These are phyloP conservation scores for Thinocorus orbignyianus DNA, from an alignment of 2,113 vertebrate genomes.

Conservation along the genomic window DNA sequence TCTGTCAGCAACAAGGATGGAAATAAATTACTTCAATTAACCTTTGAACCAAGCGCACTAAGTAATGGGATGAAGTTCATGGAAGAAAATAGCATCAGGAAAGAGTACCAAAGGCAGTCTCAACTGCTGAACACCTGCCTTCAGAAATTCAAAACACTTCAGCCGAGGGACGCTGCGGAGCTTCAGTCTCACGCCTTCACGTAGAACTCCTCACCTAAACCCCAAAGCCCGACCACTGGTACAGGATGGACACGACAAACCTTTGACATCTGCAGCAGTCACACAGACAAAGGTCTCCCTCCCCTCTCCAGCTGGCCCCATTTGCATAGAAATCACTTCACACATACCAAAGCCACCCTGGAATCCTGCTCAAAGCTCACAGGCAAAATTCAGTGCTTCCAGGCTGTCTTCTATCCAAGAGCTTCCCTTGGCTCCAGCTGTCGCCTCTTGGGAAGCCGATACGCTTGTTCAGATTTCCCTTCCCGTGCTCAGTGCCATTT, in stretches of 20 bases:
- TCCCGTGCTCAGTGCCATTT: neutral
- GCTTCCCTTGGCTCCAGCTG: rapidly evolving
- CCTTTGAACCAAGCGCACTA: neutral
- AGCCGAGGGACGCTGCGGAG: neutral
- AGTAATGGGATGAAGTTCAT: neutral
- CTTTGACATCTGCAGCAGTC: neutral
- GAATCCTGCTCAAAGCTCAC: neutral
- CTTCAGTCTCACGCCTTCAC: rapidly evolving
- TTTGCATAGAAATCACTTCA: neutral
- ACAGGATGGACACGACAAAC: neutral
- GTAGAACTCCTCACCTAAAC: neutral
- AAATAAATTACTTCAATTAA: neutral
- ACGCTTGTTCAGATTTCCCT: neutral
- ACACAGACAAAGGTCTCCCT: neutral
- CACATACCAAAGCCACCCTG: neutral
- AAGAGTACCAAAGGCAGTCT: neutral
- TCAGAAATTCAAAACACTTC: neutral
- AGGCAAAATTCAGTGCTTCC: neutral
- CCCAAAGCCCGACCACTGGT: neutral
- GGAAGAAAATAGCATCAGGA: neutral
- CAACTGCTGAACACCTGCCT: neutral
- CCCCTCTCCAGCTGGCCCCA: neutral
- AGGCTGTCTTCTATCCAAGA: neutral
- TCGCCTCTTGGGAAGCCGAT: neutral
- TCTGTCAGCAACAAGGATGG: neutral